Percentiles rank a stretch among this genome's conserved stretches.
phyloP scores from a whole-genome alignment of 2,113 vertebrate genomes.

The Nothoprocta pentlandii region DNA sequence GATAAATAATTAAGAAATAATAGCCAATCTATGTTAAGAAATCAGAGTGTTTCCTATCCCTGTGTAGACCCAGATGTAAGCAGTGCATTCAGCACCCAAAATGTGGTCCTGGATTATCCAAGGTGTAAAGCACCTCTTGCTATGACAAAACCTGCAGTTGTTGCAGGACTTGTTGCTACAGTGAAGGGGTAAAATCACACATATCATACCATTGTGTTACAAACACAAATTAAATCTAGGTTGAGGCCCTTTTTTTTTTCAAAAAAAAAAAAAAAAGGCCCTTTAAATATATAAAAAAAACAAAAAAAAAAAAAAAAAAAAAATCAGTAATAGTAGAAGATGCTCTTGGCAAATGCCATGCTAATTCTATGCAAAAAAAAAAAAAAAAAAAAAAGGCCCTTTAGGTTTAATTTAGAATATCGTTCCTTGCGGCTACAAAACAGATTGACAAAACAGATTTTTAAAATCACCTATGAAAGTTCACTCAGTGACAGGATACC shows the following conservation, averaged over 20 bases:
- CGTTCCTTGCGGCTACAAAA: neutral
- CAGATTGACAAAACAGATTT: conserved; percentile 64
- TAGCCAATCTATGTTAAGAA: neutral
- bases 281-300: too few relatives aligned
- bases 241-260: neutral
- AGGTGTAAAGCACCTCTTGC: neutral
- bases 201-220: neutral
- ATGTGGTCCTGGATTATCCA: accelerated
- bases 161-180: neutral
- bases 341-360: too few relatives aligned
- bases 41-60: neutral
- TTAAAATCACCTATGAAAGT: conserved; percentile 56
- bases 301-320: neutral
- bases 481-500: conserved; percentile 43
- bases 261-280: neutral
- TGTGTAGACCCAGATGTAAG: neutral
- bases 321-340: too few relatives aligned
- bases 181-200: conserved; percentile 15
- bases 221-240: conserved; percentile 18
- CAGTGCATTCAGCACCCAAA: neutral
- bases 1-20: neutral
- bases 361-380: too few relatives aligned
- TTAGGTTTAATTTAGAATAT: conserved; percentile 58
- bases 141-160: neutral
- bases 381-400: neutral